A percentile compares a stretch with the other conserved stretches of the same genome.
Conservation (phyloP, 1,140 invertebrate genomes). For the Drosophila nasuta region DNA sequence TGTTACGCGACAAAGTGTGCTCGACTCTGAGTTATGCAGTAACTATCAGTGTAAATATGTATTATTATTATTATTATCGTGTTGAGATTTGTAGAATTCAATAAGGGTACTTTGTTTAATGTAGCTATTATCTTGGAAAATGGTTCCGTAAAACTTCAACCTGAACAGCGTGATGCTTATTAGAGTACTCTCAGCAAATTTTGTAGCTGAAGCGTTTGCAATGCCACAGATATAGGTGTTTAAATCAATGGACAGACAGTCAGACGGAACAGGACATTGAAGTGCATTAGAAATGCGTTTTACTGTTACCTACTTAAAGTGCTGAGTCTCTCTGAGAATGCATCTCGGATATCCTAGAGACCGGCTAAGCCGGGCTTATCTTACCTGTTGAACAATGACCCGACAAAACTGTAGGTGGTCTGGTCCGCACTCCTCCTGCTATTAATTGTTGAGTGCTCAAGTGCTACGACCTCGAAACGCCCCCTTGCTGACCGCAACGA, state of each 20-base stretch:
- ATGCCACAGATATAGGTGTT: neutral
- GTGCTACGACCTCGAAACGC: constrained; percentile 41
- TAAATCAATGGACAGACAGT: neutral
- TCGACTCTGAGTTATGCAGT: no score
- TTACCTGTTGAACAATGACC: constrained; percentile 19
- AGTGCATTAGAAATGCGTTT: neutral
- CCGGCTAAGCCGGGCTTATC: neutral
- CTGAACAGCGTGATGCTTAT: neutral
- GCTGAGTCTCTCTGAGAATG: neutral
- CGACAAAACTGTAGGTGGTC: constrained; percentile 18
- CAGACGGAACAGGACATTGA: neutral
- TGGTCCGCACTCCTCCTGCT: constrained; percentile 5
- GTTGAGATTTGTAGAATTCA: neutral
- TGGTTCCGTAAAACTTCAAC: neutral
- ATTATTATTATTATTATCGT: neutral
- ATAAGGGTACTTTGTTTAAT: no score
- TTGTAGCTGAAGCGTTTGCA: neutral
- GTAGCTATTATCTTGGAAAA: no score
- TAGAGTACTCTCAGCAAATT: neutral
- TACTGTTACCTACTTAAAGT: neutral
- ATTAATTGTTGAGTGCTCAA: constrained; percentile 46
- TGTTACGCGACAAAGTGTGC: no score
- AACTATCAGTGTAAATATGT: no score
- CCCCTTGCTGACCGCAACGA: constrained; percentile 24
- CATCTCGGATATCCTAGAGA: neutral